Percentiles rank a stretch among this genome's conserved stretches.
phyloP scores from a whole-genome alignment of 30 jellyfish, hydroid and myxozoan genomes.

The Rhopilema esculentum region DNA sequence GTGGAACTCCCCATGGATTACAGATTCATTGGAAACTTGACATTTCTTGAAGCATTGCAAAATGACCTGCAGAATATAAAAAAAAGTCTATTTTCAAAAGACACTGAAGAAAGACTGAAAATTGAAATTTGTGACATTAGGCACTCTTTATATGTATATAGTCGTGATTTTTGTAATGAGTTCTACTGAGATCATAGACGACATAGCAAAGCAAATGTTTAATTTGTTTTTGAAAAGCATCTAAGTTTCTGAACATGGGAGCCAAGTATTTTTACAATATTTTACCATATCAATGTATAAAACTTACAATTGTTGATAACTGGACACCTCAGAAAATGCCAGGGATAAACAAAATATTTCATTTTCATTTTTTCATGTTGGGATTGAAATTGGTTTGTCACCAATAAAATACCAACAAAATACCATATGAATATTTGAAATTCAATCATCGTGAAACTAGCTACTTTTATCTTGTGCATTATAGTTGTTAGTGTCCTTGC shows the following conservation, averaged over 20 bases:
- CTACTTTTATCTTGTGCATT: too few species aligned
- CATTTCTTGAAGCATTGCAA: slow-evolving; percentile 18
- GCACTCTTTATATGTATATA: background rate
- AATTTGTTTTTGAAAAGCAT: slow-evolving; percentile 3
- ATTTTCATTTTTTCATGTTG: too few species aligned
- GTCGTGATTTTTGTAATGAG: background rate
- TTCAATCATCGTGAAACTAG: too few species aligned
- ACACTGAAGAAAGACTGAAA: slow-evolving; percentile 11
- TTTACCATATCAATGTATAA: slow-evolving; percentile 3
- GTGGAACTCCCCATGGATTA: slow-evolving; percentile 40
- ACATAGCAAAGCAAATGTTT: background rate
- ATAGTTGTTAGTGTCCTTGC: too few species aligned
- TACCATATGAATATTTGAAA: too few species aligned
- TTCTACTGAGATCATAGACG: slow-evolving; percentile 12
- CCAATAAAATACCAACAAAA: too few species aligned
- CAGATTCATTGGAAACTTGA: slow-evolving; percentile 41
- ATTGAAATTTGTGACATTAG: slow-evolving; percentile 23
- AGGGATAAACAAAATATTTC: too few species aligned
- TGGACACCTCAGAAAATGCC: slow-evolving; percentile 21
- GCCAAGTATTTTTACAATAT: slow-evolving; percentile 1
- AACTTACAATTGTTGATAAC: background rate
- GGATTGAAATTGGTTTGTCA: too few species aligned
- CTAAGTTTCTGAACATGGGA: background rate
- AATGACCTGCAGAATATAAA: slow-evolving; percentile 8
- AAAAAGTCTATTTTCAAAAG: background rate